These are phyloP conservation scores for Mercenaria mercenaria DNA, from an alignment of 1,140 invertebrate genomes.

Conservation along the genomic window DNA sequence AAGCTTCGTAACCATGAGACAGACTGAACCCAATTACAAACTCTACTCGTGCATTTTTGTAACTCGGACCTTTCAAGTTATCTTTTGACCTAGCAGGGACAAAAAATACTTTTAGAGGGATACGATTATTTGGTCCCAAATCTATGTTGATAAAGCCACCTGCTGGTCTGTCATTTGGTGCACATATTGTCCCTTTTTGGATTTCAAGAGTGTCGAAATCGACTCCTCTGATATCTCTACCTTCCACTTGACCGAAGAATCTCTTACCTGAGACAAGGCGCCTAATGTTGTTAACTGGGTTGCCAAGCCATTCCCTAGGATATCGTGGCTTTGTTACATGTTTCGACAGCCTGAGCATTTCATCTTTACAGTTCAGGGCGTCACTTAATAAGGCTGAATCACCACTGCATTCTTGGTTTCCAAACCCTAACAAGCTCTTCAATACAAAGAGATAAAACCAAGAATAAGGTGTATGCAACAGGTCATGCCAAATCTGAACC, in stretches of 20 bases:
- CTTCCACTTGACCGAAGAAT: neutral
- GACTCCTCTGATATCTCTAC: neutral
- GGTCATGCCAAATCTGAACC: slow-evolving; percentile 17
- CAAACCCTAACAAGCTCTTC: slow-evolving; percentile 45
- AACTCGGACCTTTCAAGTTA: neutral
- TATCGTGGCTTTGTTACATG: slow-evolving; percentile 25
- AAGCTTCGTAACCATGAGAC: slow-evolving; percentile 52
- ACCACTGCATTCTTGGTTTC: slow-evolving; percentile 14
- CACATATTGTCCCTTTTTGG: slow-evolving; percentile 30
- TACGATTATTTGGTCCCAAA: slow-evolving; percentile 5
- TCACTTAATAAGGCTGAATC: slow-evolving; percentile 33
- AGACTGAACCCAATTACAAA: slow-evolving; percentile 45
- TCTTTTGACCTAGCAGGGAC: slow-evolving; percentile 56
- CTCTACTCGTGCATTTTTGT: slow-evolving; percentile 6
- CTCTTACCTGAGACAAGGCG: slow-evolving; percentile 6
- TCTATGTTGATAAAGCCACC: slow-evolving; percentile 49
- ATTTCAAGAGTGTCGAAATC: slow-evolving; percentile 22
- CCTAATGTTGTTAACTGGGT: neutral
- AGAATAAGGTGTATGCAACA: neutral
- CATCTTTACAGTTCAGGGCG: slow-evolving; percentile 31
- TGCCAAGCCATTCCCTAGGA: slow-evolving; percentile 51
- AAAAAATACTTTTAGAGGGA: slow-evolving; percentile 67
- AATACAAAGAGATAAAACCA: slow-evolving; percentile 44
- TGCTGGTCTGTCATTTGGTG: slow-evolving; percentile 30
- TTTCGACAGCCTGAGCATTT: slow-evolving; percentile 15